Base-by-base conservation (phyloP, 2,113 vertebrate species). In the Sturnira hondurensis region DNA sequence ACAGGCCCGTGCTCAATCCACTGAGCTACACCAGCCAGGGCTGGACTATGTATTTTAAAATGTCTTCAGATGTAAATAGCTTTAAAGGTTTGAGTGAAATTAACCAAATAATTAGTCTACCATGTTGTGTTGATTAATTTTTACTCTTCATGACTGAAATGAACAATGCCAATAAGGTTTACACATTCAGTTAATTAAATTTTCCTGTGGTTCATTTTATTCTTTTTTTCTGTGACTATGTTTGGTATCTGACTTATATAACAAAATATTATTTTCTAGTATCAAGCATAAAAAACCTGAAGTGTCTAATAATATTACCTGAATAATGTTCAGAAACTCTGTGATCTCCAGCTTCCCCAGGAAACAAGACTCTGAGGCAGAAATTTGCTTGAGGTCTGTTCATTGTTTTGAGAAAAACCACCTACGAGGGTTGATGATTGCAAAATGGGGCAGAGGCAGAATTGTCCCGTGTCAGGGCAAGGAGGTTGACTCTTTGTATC, bases 71-170 rank as follows among this genome's bases (percentile, higher is more conserved):
- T n/a, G 54, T 45, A 91, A 58, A 38, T 52, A 91, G 7, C 38
- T 87, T 61, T 17, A 76, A 93, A 45, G 2, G 84, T 77, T 54
- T 47, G 50, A 78, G 16, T 41, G 31, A 85, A 89, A 82, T 68
- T 36, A 81, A 43, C 8, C 26, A 67, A 92, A 89, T 80, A 47
- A 89, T 38, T 73, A 90, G 24, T 31, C 54, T 13, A 82, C 45
- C 50, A 45, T 17, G 19, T 52, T 63, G 38, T 38, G 16, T 45
- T 74, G 65, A 86, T 80, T 89, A 41, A 45, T 28, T 84, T 91
- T 92, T 81, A 52, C 28, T 43, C 83, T 74, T 95, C 74, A 61
- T 70, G 31, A 38, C 33, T 80, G 84, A 93, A 95, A 87, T 56
- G 26, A 90, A 83, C 45, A 78, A 74, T 74, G 31, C 6, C 19